Evolutionary conservation across 2,113 vertebrate genomes (phyloP).

Genomic region (Hydropotes inermis): DNA sequence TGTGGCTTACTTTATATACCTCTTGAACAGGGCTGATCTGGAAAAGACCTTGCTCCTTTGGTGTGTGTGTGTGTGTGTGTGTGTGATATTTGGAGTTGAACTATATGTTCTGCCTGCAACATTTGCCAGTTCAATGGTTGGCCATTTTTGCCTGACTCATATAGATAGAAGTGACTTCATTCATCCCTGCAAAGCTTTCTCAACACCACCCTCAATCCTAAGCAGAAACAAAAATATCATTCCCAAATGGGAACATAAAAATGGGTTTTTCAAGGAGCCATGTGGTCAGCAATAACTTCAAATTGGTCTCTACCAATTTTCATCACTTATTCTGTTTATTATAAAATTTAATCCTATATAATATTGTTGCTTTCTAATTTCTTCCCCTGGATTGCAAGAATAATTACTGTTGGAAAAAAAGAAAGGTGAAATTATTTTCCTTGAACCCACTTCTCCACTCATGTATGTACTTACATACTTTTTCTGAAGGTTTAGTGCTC

Average conservation of each 20-base stretch:
- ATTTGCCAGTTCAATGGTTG: background rate
- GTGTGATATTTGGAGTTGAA: background rate
- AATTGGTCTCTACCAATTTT: background rate
- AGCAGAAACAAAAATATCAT: background rate
- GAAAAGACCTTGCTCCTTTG: background rate
- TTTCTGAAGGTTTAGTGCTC: background rate
- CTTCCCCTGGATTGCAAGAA: background rate
- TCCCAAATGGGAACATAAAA: background rate
- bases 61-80: background rate
- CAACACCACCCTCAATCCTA: background rate
- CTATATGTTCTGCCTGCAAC: background rate
- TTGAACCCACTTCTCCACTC: background rate
- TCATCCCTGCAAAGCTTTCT: background rate
- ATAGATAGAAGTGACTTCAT: conserved; percentile 22
- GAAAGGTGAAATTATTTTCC: background rate
- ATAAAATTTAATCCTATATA: background rate
- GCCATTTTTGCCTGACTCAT: background rate
- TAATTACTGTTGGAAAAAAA: background rate
- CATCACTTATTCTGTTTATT: background rate
- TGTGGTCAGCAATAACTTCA: background rate
- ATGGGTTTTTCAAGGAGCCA: background rate
- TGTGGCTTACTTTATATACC: background rate
- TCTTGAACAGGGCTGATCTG: background rate
- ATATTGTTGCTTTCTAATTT: background rate
- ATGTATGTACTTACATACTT: background rate